phyloP scores from a whole-genome alignment of 2,888 invertebrate species.

The Argyresthia albistria region DNA sequence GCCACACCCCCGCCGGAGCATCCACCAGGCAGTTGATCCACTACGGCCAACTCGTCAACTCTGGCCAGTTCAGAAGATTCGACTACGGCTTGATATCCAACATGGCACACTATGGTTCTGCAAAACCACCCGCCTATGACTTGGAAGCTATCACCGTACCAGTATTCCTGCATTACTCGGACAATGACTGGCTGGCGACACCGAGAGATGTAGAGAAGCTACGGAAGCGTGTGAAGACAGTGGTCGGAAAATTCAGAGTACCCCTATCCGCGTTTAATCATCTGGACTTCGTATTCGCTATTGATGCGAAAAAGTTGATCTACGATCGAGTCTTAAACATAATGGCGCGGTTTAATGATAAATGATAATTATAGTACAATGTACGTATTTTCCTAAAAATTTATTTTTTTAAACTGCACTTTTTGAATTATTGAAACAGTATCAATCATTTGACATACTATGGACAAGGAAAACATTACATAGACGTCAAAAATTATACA shows the following conservation, averaged over 20 bases:
- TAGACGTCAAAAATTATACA: too few relatives aligned
- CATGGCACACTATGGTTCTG: constrained; percentile 48
- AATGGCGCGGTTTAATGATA: constrained; percentile 37
- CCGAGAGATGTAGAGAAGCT: constrained; percentile 53
- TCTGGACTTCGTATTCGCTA: constrained; percentile 72
- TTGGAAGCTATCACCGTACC: constrained; percentile 54
- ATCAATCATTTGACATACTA: too few relatives aligned
- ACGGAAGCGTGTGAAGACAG: constrained; percentile 42
- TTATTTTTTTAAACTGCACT: too few relatives aligned
- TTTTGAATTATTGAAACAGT: too few relatives aligned
- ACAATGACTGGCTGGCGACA: constrained; percentile 65
- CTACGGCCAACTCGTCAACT: constrained; percentile 57
- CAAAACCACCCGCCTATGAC: constrained; percentile 64
- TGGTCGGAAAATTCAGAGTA: constrained; percentile 58
- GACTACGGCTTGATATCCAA: constrained; percentile 59
- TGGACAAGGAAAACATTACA: too few relatives aligned
- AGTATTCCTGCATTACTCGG: constrained; percentile 61
- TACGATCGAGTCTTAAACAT: constrained; percentile 66
- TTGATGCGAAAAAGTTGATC: constrained; percentile 69
- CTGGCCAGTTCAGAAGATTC: constrained; percentile 60
- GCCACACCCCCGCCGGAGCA: constrained; percentile 65
- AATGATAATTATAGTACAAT: constrained; percentile 14
- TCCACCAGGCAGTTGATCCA: constrained; percentile 64
- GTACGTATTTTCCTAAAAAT: too few relatives aligned
- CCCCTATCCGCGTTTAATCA: constrained; percentile 63